These are phyloP conservation scores for Hesperia comma DNA, from an alignment of 2,888 invertebrate genomes.

Conservation along the genomic window DNA sequence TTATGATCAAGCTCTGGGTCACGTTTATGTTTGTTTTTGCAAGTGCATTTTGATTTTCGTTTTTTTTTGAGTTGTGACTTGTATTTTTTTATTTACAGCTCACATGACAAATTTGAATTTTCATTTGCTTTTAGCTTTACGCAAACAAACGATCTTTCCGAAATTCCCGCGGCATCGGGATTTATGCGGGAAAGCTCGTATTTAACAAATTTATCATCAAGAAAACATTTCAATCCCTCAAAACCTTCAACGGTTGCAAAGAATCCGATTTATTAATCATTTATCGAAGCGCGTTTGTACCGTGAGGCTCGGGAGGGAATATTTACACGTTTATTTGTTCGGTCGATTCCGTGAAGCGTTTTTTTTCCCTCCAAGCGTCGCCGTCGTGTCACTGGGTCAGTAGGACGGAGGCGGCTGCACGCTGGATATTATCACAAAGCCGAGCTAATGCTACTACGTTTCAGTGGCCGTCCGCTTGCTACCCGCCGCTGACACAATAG, in stretches of 20 bases:
- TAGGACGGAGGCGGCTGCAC: constrained; percentile 60
- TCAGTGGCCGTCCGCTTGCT: constrained; percentile 13
- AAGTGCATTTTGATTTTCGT: no score
- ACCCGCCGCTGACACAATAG: not conserved
- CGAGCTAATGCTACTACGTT: constrained; percentile 50
- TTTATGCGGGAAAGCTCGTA: no score
- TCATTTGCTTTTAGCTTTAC: no score
- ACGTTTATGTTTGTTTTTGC: no score
- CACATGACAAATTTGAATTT: no score
- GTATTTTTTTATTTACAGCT: no score
- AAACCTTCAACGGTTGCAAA: not conserved
- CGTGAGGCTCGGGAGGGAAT: constrained; percentile 27
- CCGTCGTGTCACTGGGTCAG: constrained; percentile 72
- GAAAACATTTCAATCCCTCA: no score
- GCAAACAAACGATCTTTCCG: no score
- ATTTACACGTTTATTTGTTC: constrained; percentile 66
- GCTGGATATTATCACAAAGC: constrained; percentile 61
- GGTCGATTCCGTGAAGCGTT: constrained; percentile 52
- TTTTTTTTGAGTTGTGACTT: no score
- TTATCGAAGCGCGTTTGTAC: constrained; percentile 36
- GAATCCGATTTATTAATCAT: constrained; percentile 38
- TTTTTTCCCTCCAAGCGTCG: constrained; percentile 59
- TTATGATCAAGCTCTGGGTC: no score
- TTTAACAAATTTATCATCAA: no score
- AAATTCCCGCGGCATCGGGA: no score